Conservation (phyloP, 2,888 invertebrate species). For the Melolontha melolontha region DNA sequence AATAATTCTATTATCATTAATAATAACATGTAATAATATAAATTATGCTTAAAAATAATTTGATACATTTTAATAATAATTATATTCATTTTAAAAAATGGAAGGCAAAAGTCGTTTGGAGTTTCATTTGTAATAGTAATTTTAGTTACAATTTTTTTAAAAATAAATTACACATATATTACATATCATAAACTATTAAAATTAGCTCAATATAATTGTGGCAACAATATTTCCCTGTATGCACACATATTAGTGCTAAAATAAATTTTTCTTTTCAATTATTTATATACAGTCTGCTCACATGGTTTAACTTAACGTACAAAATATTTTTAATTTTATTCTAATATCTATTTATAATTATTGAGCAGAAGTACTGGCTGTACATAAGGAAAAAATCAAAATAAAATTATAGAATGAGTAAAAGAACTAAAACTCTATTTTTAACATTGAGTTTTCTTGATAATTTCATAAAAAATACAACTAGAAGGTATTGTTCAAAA, state of each 20-base stretch:
- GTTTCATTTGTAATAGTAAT: background rate
- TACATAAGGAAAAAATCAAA: too few relatives aligned
- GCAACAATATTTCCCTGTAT: constrained; percentile 16
- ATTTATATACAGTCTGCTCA: background rate
- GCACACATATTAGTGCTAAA: constrained; percentile 15
- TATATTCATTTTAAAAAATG: constrained; percentile 9
- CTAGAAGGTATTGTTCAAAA: too few relatives aligned
- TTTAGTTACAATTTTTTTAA: background rate
- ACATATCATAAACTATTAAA: constrained; percentile 5
- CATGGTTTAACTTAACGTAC: background rate
- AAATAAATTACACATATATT: constrained; percentile 20
- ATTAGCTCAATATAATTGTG: constrained; percentile 13
- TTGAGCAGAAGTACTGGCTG: too few relatives aligned
- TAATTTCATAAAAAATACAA: too few relatives aligned
- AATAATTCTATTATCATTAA: too few relatives aligned
- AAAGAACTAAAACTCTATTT: too few relatives aligned
- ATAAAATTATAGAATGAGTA: too few relatives aligned
- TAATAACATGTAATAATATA: too few relatives aligned
- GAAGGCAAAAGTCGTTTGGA: constrained; percentile 25
- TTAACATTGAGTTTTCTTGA: too few relatives aligned
- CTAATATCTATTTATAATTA: too few relatives aligned
- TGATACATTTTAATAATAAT: background rate
- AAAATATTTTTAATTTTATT: too few relatives aligned
- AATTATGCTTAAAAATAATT: too few relatives aligned
- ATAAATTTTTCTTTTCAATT: background rate